Evolutionary conservation across 2,113 vertebrate species (phyloP), one percentile per base, ranked within the genome.

Genomic region (Gadus chalcogrammus): DNA sequence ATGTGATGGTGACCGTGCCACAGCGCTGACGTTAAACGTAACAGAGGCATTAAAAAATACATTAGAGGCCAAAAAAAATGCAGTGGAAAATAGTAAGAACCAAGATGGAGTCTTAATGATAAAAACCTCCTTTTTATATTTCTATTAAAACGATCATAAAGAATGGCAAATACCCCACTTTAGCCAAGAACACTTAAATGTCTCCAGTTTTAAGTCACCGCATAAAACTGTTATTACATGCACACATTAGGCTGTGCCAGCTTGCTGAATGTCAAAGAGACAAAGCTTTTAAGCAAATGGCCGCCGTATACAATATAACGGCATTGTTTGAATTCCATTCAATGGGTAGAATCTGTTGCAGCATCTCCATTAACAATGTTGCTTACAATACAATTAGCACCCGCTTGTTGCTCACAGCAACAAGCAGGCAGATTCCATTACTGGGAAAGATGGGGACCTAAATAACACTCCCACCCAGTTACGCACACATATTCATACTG

Each of bases 311-410:
- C 24, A 82, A 71, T 85, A 61, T 69, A 80, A 80, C 67, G 72
- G 83, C 67, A 84, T 74, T 70, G 83, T 65, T 85, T 77, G 77
- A 85, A 88, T 84, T 78, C 72, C 12, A 67, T 64, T 80, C 18
- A 80, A 79, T 82, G 88, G 78, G 42, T 64, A 79, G 48, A 82
- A 90, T 81, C 84, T 87, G 78, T 79, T 78, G 84, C 81, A 85
- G 70, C 75, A 75, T 81, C 80, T 68, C 82, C 20, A 87, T 90
- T 88, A 78, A 82, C 79, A 79, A 79, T 87, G 80, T 88, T 2
- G 18, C 77, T 75, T 80, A 84, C 87, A 88, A 86, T 87, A 81
- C 84, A 85, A 88, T 90, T 89, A 91, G 86, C 68, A 74, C 82
- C 75, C 78, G 76, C 79, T 78, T 72, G 82, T 79, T 76, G 83